Conservation (phyloP, 2,888 invertebrate genomes). For the Eristalinus sepulchralis region DNA sequence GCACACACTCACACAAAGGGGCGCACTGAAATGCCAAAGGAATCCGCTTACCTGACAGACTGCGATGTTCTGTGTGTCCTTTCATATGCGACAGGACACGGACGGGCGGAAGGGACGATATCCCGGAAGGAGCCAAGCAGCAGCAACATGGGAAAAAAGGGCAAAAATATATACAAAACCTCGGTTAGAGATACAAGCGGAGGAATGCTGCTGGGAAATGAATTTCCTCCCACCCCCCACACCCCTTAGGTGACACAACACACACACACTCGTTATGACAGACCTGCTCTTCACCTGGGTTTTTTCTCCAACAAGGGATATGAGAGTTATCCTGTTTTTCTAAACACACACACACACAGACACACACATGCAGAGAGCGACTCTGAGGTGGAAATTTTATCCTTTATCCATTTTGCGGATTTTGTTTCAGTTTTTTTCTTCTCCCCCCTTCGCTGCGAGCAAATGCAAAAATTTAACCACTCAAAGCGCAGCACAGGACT, state of each 20-base stretch:
- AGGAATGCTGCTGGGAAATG: conserved; percentile 45
- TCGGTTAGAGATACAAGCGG: conserved; percentile 44
- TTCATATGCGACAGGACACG: not conserved
- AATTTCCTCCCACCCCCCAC: not conserved
- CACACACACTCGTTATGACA: conserved; percentile 39
- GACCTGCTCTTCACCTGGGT: not conserved
- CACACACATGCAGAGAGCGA: not conserved
- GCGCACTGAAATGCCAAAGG: conserved; percentile 15
- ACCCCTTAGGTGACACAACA: not conserved
- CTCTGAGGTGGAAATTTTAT: conserved; percentile 56
- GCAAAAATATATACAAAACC: conserved; percentile 16
- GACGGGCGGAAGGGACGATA: not conserved
- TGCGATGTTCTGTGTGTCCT: not conserved
- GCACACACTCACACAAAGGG: not conserved
- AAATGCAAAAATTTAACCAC: conserved; percentile 56
- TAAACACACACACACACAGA: conserved; percentile 5
- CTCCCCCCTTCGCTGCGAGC: conserved; percentile 20
- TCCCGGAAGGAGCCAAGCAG: conserved; percentile 26
- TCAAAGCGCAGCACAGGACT: not conserved
- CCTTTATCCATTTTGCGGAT: conserved; percentile 68
- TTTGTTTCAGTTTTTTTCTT: conserved; percentile 64
- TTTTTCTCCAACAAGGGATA: not conserved
- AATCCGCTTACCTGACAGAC: conserved; percentile 61
- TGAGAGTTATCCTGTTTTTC: conserved; percentile 41
- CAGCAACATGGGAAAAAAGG: not conserved